phyloP scores from a whole-genome alignment of 1,140 invertebrate genomes.

The Drosophila baimaii region DNA sequence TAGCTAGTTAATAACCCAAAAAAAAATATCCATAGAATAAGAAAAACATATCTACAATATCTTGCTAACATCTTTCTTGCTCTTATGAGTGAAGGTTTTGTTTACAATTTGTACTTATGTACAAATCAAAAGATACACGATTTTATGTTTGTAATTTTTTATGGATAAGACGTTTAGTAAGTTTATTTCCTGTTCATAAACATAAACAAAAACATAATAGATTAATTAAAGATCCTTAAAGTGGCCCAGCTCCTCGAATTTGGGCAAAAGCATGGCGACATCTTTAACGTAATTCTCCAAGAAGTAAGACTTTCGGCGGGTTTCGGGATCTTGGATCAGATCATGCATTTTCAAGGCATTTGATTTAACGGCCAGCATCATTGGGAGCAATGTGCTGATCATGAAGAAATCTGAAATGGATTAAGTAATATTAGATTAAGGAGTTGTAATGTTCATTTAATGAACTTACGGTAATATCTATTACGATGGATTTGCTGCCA shows the following conservation, averaged over 20 bases:
- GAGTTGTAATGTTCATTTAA: background rate
- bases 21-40: too few relatives aligned
- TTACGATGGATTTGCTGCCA: slow-evolving; percentile 36
- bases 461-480: slow-evolving; percentile 48
- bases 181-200: background rate
- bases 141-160: too few relatives aligned
- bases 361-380: slow-evolving; percentile 20
- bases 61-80: too few relatives aligned
- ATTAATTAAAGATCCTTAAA: slow-evolving; percentile 33
- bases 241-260: slow-evolving; percentile 50
- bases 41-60: too few relatives aligned
- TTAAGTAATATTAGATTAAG: background rate
- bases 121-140: too few relatives aligned
- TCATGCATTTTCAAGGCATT: slow-evolving; percentile 18
- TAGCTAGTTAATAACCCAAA: too few relatives aligned
- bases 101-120: too few relatives aligned
- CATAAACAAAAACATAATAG: background rate
- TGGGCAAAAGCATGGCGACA: slow-evolving; percentile 31
- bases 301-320: slow-evolving; percentile 27
- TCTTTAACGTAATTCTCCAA: slow-evolving; percentile 41
- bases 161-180: background rate
- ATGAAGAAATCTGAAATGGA: slow-evolving; percentile 49
- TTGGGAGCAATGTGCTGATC: slow-evolving; percentile 37
- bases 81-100: too few relatives aligned
- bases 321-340: slow-evolving; percentile 11